Percentiles rank a stretch among this genome's conserved stretches.
These are phyloP conservation scores for Paguma larvata DNA, from an alignment of 2,797 vertebrate species.

Conservation along the genomic window DNA sequence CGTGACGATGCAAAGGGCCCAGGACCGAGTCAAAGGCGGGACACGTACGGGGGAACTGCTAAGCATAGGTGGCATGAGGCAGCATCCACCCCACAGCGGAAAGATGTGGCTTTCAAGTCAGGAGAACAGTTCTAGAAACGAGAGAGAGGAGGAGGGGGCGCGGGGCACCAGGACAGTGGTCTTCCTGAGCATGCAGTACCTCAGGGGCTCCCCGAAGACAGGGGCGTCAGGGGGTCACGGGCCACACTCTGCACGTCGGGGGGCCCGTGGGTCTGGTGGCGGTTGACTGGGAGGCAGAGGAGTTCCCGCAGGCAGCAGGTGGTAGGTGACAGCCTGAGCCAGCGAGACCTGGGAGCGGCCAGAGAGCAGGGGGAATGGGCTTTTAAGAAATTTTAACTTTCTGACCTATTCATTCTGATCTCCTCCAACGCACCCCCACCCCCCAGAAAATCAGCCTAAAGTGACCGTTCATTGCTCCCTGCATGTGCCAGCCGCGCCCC, in stretches of 20 bases:
- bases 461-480: no score
- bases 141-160: neutral
- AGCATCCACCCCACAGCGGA: neutral
- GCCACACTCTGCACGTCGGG: accelerated
- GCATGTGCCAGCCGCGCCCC: neutral
- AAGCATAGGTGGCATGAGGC: neutral
- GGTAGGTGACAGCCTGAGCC: neutral
- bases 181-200: no score
- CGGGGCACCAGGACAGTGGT: neutral
- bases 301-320: neutral
- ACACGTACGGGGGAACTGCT: neutral
- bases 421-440: neutral
- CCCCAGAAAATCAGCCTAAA: neutral
- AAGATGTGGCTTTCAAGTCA: neutral
- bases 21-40: neutral
- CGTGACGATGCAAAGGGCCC: neutral
- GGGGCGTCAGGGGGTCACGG: no score
- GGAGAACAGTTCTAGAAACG: neutral
- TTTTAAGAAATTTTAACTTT: neutral
- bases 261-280: no score
- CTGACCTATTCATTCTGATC: neutral
- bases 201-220: neutral
- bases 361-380: neutral
- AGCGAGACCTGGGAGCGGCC: neutral
- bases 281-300: accelerated